phyloP scores from a whole-genome alignment of 2,888 invertebrate genomes.

The Drosophila subquinaria region DNA sequence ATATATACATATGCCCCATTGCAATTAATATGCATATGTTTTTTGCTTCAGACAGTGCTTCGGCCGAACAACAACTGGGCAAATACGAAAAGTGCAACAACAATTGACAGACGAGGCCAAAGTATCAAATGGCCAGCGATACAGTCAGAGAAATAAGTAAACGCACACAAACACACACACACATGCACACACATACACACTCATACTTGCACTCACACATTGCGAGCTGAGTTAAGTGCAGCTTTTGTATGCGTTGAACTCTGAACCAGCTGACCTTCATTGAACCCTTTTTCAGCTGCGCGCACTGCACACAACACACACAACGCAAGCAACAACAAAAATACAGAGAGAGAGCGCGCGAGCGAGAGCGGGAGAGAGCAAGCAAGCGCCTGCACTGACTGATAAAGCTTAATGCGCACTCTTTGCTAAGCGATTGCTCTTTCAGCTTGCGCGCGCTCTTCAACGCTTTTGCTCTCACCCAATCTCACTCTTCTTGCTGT shows the following conservation, averaged over 20 bases:
- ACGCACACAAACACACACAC: conserved; percentile 19
- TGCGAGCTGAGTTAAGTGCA: conserved; percentile 36
- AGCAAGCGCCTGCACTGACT: conserved; percentile 26
- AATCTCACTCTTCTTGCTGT: background rate
- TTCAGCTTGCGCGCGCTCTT: conserved; percentile 39
- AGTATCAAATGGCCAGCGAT: conserved; percentile 78
- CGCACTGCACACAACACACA: conserved; percentile 27
- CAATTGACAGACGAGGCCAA: conserved; percentile 78
- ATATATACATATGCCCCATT: conserved; percentile 56
- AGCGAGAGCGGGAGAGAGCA: background rate
- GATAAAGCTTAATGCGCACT: conserved; percentile 53
- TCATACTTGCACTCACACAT: background rate
- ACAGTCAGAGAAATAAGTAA: conserved; percentile 54
- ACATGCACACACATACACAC: conserved; percentile 9
- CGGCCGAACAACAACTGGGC: conserved; percentile 71
- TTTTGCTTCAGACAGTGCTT: conserved; percentile 29
- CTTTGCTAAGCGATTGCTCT: conserved; percentile 32
- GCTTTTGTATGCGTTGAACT: conserved; percentile 79
- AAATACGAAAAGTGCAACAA: conserved; percentile 55
- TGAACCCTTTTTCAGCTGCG: conserved; percentile 76
- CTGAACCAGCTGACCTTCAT: conserved; percentile 85
- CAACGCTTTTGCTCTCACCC: conserved; percentile 10
- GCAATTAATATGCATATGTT: conserved; percentile 77
- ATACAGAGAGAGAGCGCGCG: background rate
- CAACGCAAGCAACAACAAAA: background rate